These are phyloP conservation scores for Enchytraeus crypticus DNA, from an alignment of 2,888 invertebrate genomes.

Conservation along the genomic window DNA sequence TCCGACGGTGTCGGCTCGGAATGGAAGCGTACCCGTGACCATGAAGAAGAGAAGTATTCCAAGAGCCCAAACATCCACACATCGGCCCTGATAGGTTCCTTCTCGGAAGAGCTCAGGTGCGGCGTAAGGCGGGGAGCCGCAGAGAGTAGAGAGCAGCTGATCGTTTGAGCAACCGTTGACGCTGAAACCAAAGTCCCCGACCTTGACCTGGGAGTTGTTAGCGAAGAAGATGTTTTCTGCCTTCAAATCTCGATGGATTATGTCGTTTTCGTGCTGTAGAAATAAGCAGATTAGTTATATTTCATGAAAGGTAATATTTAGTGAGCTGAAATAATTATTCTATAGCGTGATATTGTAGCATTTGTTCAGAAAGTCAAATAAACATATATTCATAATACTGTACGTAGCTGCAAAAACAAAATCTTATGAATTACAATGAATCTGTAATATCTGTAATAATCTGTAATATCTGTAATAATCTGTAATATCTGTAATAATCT, in stretches of 20 bases:
- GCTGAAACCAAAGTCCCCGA: conserved; percentile 73
- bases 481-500: no score
- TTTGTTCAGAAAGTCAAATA: no score
- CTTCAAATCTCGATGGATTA: conserved; percentile 70
- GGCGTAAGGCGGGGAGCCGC: conserved; percentile 71
- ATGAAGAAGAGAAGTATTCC: conserved; percentile 67
- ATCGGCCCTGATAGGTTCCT: conserved; percentile 52
- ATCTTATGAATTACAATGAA: no score
- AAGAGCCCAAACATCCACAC: conserved; percentile 68
- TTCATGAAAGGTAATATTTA: no score
- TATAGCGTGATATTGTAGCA: no score
- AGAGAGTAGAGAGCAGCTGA: conserved; percentile 62
- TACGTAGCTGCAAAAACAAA: no score
- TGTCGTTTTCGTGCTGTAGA: conserved; percentile 61
- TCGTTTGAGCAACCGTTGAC: conserved; percentile 57
- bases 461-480: no score
- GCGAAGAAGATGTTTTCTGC: conserved; percentile 70
- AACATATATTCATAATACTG: no score
- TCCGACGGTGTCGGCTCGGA: conserved; percentile 64
- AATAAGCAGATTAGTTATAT: no score
- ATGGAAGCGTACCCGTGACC: conserved; percentile 69
- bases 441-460: no score
- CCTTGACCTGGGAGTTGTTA: conserved; percentile 46
- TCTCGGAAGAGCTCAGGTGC: conserved; percentile 66
- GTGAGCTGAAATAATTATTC: no score